These are phyloP conservation scores for Drosophila parthenogenetica DNA, from an alignment of 2,888 invertebrate species.

Conservation along the genomic window DNA sequence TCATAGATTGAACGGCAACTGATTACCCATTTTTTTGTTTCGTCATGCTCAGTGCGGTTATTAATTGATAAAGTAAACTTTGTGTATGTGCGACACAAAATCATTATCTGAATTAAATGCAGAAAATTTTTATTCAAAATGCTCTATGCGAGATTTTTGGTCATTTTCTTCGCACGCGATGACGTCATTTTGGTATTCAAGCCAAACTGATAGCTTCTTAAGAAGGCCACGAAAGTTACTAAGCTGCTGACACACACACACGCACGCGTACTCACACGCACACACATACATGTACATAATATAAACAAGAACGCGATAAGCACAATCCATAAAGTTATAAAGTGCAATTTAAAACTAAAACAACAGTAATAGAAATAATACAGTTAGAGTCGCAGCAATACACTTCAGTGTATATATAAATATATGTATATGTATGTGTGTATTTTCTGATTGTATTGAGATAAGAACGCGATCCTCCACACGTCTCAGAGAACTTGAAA, in stretches of 20 bases:
- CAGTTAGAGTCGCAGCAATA: slow-evolving; percentile 7
- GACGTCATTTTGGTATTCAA: slow-evolving; percentile 46
- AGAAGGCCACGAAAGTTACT: slow-evolving; percentile 29
- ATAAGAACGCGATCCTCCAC: slow-evolving; percentile 37
- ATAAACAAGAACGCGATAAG: slow-evolving; percentile 52
- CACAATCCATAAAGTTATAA: slow-evolving; percentile 46
- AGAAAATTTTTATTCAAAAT: slow-evolving; percentile 4
- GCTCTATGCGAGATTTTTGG: slow-evolving; percentile 14
- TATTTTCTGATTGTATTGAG: slow-evolving; percentile 11
- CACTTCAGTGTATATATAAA: neutral
- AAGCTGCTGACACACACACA: slow-evolving; percentile 15
- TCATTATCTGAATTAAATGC: slow-evolving; percentile 37
- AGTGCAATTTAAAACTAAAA: slow-evolving; percentile 64
- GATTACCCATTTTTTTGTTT: slow-evolving; percentile 46
- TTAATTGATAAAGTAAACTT: slow-evolving; percentile 63
- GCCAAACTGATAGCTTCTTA: slow-evolving; percentile 1
- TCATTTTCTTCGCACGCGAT: slow-evolving; percentile 15
- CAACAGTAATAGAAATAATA: slow-evolving; percentile 41
- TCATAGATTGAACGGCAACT: slow-evolving; percentile 18
- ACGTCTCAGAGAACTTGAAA: slow-evolving; percentile 40
- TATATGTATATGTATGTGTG: slow-evolving; percentile 1
- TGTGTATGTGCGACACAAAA: slow-evolving; percentile 29
- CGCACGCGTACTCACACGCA: neutral
- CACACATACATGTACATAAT: neutral
- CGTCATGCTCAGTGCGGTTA: slow-evolving; percentile 66